Evolutionary conservation across 2,113 vertebrate genomes (phyloP).

Genomic region (Halichoerus grypus): DNA sequence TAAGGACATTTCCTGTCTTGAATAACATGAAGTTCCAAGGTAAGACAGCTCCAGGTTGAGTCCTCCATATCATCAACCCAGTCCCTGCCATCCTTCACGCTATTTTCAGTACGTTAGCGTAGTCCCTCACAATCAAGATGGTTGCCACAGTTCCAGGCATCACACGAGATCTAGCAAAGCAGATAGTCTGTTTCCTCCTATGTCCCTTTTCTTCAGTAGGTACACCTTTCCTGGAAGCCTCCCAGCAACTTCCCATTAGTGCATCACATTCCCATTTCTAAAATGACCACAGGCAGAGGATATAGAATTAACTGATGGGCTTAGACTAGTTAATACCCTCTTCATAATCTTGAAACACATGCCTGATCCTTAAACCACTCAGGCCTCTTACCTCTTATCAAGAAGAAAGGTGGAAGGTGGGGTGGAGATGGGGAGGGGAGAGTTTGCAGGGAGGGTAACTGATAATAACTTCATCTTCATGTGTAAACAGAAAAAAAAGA

Average conservation of each 20-base stretch:
- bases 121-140: background rate
- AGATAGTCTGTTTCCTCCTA: background rate
- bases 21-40: background rate
- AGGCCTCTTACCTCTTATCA: background rate
- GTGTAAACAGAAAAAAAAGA: background rate
- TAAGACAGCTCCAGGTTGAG: background rate
- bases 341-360: background rate
- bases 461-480: background rate
- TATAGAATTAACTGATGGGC: background rate
- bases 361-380: background rate
- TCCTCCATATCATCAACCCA: background rate
- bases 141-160: background rate
- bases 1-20: background rate
- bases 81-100: background rate
- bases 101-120: background rate
- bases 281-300: background rate
- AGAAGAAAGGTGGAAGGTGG: background rate
- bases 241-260: background rate
- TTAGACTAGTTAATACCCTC: background rate
- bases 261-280: background rate
- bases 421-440: background rate
- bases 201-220: background rate
- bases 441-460: background rate
- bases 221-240: background rate
- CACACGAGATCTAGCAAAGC: background rate